Evolutionary conservation across 2,113 vertebrate genomes (phyloP), one percentile per base, ranked within the genome.

Genomic region (Pelmatolapia mariae): DNA sequence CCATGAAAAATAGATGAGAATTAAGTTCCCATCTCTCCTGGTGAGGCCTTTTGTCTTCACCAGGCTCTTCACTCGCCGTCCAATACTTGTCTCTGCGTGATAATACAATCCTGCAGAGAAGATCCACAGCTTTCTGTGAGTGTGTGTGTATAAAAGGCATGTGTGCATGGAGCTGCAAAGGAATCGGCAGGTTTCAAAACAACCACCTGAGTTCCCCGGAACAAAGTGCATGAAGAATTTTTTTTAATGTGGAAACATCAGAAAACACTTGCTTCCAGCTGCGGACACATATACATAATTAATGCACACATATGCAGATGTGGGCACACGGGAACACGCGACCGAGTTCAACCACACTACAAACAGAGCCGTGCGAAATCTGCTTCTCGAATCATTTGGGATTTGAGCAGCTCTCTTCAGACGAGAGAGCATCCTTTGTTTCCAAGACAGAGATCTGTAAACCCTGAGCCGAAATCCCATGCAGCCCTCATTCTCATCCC

Each of bases 371-470:
- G 89, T 84, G 87, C 16, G 43, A 85, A 82, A 73, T 81, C 83
- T 53, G 80, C 87, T 47, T 81, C 78, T 85, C 1, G 3, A 89
- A 73, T 87, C 89, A 47, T 89, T 83, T 38, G 89, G 91, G 90
- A 91, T 89, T 91, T 57, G 82, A 87, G 81, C 86, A 56, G 76
- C 87, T 86, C 87, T 90, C 89, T 82, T 54, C 90, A 87, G 89
- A 91, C 18, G 82, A 86, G 86, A 90, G 86, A 84, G 16, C 22
- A 24, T 88, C 87, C 88, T 91, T 90, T 89, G 76, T 88, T 87
- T 89, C 84, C 68, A 53, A 85, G 81, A 73, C 79, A 82, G 68
- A 81, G 86, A 87, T 85, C 86, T 92, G 29, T 78, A 92, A 43
- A 87, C 36, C 81, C 85, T 43, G 89, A 88, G 90, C 90, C 10